Base-by-base conservation (phyloP, 2,888 invertebrate species). In the Dorcus parallelipipedus region DNA sequence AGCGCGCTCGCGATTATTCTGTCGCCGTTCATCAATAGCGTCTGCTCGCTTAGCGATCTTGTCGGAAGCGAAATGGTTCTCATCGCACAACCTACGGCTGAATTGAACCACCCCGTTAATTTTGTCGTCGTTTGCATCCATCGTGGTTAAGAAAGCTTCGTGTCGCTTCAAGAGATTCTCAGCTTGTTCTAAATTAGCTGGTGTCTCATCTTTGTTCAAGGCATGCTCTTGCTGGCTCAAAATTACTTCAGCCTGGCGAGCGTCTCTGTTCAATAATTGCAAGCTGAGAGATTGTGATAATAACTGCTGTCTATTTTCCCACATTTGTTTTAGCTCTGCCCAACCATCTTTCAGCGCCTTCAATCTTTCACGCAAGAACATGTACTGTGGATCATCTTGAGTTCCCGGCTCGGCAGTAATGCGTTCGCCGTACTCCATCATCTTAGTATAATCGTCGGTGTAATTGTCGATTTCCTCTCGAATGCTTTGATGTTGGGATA, bases 121-220 rank as follows among this genome's bases (percentile, higher is more conserved):
- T 81, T 99, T 99, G 76, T 99, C 99, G 77, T 99, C 99, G 80
- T 99, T 99, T 9, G 99, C 99, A 78, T 99, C 98, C 96, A 99
- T 97, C 3, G 98, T 98, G 1, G 98, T 98, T 71, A 98, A 88
- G 86, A 99, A 98, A 0, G 97, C 96, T 78, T 99, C 98, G 80
- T 99, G 97, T 49, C 96, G 90, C 79, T 99, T 99, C 74, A 98
- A 89, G 75, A 92, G 84, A 76, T 95, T 95, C 78, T 99, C 99
- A 33, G 97, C 99, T 77, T 97, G 96, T 78, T 99, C 99, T 68
- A 99, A 82, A 75, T 93, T 95, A 17, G 83, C 80, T 77, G 97
- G 97, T 3, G 93, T 92, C 74, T 99, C 98, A 75, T 97, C 96
- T 26, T 99, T 99, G 70, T 93, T 91, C 61, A 99, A 83, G 77